Evolutionary conservation across 2,888 invertebrate genomes (phyloP), one percentile per base, ranked within the genome.

Genomic region (Pristionchus exspectatus): DNA sequence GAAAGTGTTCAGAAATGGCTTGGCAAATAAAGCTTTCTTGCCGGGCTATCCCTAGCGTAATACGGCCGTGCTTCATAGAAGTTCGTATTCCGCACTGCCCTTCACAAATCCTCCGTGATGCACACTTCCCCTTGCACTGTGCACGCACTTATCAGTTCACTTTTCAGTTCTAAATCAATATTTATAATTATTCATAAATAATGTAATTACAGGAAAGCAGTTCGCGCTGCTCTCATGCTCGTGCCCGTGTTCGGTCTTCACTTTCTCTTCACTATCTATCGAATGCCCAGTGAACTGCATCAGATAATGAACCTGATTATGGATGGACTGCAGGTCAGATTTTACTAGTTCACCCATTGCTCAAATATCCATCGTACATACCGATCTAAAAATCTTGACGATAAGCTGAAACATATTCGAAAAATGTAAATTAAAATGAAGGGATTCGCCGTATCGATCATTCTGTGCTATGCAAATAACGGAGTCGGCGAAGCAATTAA

Each of bases 181-280:
- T 77, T n/a, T 83, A n/a, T n/a, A 2, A 83, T 9, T 27, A 16
- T 77, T 24, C 14, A 38, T 56, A 4, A n/a, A 24, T 85, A 21
- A 59, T 38, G 5, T 81, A 50, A n/a, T 92, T 94, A 63, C 93
- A 96, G 96, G 93, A 96, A 96, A 94, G 96, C 96, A 14, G 96
- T 96, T 50, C 94, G 95, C 14, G 96, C 96, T 4, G 96, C 96
- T 0, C 91, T 96, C 90, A 95, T 96, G 87, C 93, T 96, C 89
- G 95, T 96, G 90, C 96, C 96, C 5, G 95, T 96, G 72, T 96
- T 96, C 92, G 96, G 96, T 7, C 94, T 96, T 0, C 96, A 96
- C 92, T 95, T 96, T 91, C 92, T 95, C 81, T 93, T 96, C 44
- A 96, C 96, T 27, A 95, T 96, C 86, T 96, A 96, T 93, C 94